phyloP scores from a whole-genome alignment of 2,888 invertebrate genomes.

The Chelonus formosanus region DNA sequence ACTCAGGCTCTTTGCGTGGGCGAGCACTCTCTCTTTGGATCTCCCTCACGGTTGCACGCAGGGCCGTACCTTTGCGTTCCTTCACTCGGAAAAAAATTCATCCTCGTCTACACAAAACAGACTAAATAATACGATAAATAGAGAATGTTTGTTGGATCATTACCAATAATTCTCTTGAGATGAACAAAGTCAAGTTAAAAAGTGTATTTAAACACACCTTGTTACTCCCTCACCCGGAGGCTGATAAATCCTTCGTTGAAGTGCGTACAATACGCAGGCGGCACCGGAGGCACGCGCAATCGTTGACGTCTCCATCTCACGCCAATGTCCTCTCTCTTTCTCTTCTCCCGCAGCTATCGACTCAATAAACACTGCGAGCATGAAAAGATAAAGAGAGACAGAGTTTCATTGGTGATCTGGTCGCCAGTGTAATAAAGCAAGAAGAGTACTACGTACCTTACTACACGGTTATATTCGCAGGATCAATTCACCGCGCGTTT shows the following conservation, averaged over 20 bases:
- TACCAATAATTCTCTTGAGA: background rate
- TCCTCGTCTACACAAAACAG: background rate
- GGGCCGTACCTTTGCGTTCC: slow-evolving; percentile 25
- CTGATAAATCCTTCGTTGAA: slow-evolving; percentile 26
- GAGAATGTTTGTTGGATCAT: background rate
- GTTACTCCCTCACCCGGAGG: slow-evolving; percentile 20
- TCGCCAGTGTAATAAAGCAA: background rate
- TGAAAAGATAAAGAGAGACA: background rate
- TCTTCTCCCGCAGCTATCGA: background rate
- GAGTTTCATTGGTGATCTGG: background rate
- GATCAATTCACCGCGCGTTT: slow-evolving; percentile 42
- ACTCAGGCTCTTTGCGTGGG: slow-evolving; percentile 27
- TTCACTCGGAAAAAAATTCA: background rate
- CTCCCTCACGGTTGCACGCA: slow-evolving; percentile 5
- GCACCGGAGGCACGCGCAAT: slow-evolving; percentile 32
- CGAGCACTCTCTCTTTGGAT: slow-evolving; percentile 11
- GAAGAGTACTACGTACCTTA: slow-evolving; percentile 12
- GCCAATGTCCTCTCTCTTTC: slow-evolving; percentile 6
- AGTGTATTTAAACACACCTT: slow-evolving; percentile 5
- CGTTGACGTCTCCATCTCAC: slow-evolving; percentile 39
- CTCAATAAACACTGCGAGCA: slow-evolving; percentile 1
- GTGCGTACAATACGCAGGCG: slow-evolving; percentile 29
- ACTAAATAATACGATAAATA: no score
- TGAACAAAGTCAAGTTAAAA: background rate
- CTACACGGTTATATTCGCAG: slow-evolving; percentile 33